Conservation (phyloP, 2,888 invertebrate species). For the Oscheius onirici region DNA sequence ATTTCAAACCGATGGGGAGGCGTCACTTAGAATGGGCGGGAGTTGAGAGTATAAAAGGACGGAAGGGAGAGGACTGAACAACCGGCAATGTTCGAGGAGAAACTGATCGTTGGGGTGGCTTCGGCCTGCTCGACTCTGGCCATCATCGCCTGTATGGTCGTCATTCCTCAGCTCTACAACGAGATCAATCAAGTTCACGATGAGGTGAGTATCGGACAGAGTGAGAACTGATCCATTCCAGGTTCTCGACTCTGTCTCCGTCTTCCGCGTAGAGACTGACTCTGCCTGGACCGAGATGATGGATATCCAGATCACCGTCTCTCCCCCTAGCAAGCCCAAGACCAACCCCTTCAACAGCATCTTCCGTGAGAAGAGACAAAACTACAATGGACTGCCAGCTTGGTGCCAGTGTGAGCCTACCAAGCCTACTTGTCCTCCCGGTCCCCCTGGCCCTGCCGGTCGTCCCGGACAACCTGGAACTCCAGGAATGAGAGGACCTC, state of each 20-base stretch:
- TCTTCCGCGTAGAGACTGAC: slow-evolving; percentile 69
- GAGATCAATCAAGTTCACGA: slow-evolving; percentile 64
- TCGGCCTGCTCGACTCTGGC: slow-evolving; percentile 54
- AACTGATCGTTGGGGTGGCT: slow-evolving; percentile 55
- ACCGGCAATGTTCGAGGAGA: slow-evolving; percentile 40
- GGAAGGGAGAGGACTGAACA: background rate
- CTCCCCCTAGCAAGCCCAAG: slow-evolving; percentile 66
- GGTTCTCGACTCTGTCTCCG: slow-evolving; percentile 60
- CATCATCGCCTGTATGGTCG: slow-evolving; percentile 63
- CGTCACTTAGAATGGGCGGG: slow-evolving; percentile 1
- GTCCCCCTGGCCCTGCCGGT: slow-evolving; percentile 60
- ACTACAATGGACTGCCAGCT: slow-evolving; percentile 63
- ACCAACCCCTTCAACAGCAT: slow-evolving; percentile 63
- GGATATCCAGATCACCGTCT: slow-evolving; percentile 67
- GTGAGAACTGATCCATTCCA: background rate
- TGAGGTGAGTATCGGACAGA: slow-evolving; percentile 32
- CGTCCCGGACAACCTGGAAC: slow-evolving; percentile 54
- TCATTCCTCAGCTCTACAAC: slow-evolving; percentile 65
- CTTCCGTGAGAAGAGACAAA: slow-evolving; percentile 67
- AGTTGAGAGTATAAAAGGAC: background rate
- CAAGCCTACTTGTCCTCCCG: slow-evolving; percentile 61
- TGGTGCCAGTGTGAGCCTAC: slow-evolving; percentile 69
- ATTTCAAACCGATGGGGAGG: background rate
- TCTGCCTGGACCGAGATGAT: slow-evolving; percentile 69
- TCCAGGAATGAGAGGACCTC: slow-evolving; percentile 58